These are phyloP conservation scores for Drosophila melanica DNA, from an alignment of 1,140 invertebrate genomes.

Conservation along the genomic window DNA sequence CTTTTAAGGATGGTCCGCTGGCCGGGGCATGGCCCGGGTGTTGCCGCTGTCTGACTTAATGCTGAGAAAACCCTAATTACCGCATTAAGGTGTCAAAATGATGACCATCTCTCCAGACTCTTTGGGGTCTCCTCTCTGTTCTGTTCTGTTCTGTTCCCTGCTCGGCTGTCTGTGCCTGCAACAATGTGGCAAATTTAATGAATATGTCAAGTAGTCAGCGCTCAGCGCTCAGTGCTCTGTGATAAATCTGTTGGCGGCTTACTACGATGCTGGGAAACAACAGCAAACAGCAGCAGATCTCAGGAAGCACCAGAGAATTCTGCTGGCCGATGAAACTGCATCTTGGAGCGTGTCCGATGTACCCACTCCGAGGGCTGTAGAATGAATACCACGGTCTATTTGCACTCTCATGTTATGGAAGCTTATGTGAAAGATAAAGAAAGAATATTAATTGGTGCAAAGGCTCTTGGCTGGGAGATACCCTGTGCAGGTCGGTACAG, in stretches of 20 bases:
- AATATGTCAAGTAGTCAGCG: conserved; percentile 79
- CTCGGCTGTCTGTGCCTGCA: conserved; percentile 33
- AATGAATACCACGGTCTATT: conserved; percentile 11
- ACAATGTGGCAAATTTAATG: conserved; percentile 82
- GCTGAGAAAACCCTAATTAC: conserved; percentile 77
- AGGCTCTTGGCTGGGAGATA: no score
- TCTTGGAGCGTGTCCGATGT: conserved; percentile 49
- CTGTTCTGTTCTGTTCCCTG: neutral
- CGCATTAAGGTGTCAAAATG: conserved; percentile 83
- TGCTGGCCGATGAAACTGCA: conserved; percentile 1
- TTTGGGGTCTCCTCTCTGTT: conserved; percentile 4
- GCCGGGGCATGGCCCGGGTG: conserved; percentile 28
- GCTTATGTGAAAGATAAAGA: neutral
- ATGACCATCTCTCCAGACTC: conserved; percentile 65
- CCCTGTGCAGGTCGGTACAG: no score
- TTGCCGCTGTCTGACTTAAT: conserved; percentile 46
- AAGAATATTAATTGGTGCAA: no score
- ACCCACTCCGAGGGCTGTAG: neutral
- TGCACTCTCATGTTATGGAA: neutral
- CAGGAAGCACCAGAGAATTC: conserved; percentile 5
- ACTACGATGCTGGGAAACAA: conserved; percentile 53
- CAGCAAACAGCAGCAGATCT: conserved; percentile 29
- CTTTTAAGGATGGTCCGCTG: conserved; percentile 58
- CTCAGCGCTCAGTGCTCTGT: conserved; percentile 64
- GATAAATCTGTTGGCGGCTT: conserved; percentile 73